Evolutionary conservation across 2,888 invertebrate genomes (phyloP).

Genomic region (Ornithoptera priamus): DNA sequence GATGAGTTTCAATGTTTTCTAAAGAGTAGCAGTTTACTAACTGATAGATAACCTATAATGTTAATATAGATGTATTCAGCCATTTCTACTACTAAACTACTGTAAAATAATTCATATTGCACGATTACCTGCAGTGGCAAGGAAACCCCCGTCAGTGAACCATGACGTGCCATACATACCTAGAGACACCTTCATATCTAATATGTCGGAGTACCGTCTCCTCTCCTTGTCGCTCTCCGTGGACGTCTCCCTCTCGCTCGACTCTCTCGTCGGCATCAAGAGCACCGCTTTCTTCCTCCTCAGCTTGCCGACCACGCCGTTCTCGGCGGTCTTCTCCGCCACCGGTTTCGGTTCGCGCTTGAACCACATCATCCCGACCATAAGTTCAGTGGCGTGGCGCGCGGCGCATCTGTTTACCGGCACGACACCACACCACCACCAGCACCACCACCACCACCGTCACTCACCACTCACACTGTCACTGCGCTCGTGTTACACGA

Average conservation of each 20-base stretch:
- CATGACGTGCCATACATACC: conserved; percentile 53
- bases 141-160: conserved; percentile 34
- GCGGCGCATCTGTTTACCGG: neutral
- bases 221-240: conserved; percentile 73
- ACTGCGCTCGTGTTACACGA: neutral
- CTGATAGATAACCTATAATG: too few species aligned
- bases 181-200: conserved; percentile 69
- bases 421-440: conserved; percentile 5
- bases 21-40: too few species aligned
- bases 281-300: conserved; percentile 66
- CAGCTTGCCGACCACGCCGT: conserved; percentile 62
- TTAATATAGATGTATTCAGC: conserved; percentile 7
- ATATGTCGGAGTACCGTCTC: conserved; percentile 70
- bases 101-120: too few species aligned
- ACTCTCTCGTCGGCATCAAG: conserved; percentile 68
- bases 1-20: too few species aligned
- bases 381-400: conserved; percentile 31
- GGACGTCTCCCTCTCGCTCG: conserved; percentile 72
- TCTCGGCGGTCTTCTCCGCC: conserved; percentile 59
- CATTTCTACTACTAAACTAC: neutral
- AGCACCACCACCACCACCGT: conserved; percentile 3
- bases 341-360: conserved; percentile 69
- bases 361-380: conserved; percentile 74
- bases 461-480: conserved; percentile 1
- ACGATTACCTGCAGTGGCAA: conserved; percentile 39